phyloP scores from a whole-genome alignment of 2,113 vertebrate species.

The Bubo scandiacus region DNA sequence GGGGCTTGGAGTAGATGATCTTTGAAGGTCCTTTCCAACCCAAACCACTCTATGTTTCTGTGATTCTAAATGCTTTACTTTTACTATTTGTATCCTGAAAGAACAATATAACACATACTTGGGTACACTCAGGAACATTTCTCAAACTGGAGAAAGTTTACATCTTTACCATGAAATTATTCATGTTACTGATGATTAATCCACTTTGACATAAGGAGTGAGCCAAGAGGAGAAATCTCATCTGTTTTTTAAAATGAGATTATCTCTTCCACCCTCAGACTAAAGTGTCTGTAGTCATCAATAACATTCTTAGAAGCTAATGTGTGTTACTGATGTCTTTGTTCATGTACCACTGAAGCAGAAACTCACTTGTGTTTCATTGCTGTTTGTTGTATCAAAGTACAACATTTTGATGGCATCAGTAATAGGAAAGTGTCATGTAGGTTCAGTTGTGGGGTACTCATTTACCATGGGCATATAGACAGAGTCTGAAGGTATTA shows the following conservation, averaged over 20 bases:
- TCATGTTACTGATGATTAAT: background rate
- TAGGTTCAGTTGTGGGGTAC: background rate
- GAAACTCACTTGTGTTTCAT: background rate
- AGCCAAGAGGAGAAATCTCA: background rate
- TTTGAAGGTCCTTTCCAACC: background rate
- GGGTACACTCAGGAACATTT: background rate
- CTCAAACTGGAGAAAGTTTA: background rate
- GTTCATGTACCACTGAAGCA: background rate
- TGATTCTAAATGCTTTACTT: background rate
- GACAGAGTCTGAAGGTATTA: background rate
- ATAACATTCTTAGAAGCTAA: background rate
- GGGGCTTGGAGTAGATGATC: too few species aligned
- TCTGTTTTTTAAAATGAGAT: background rate
- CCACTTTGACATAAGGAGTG: background rate
- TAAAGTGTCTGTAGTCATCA: background rate
- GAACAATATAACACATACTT: background rate
- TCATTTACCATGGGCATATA: background rate
- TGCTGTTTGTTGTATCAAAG: background rate
- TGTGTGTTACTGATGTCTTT: background rate
- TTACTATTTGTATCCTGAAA: background rate
- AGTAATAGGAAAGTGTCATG: background rate
- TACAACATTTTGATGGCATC: background rate
- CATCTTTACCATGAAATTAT: background rate
- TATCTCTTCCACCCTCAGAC: background rate
- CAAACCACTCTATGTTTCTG: background rate